Percentiles rank a stretch among this genome's conserved stretches.
phyloP scores from a whole-genome alignment of 53 echinoderm and acorn worm genomes.

The Luidia sarsii region DNA sequence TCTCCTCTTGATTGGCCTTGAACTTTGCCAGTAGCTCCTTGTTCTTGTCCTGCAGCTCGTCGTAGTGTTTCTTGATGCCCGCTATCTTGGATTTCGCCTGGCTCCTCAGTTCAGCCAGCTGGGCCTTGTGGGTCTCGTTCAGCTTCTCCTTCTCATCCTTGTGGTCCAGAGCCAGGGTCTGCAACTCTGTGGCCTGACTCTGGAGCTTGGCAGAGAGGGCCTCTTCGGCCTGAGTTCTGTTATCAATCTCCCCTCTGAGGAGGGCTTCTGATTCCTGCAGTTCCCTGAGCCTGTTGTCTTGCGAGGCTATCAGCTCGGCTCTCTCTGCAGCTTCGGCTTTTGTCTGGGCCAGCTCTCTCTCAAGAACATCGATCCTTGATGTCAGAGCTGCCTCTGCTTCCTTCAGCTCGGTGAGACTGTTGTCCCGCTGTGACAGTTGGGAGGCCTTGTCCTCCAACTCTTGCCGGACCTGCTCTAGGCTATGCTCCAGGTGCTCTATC shows the following conservation, averaged over 20 bases:
- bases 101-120: slow-evolving; percentile 61
- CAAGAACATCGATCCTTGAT: slow-evolving; percentile 1
- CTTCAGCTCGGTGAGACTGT: slow-evolving; percentile 6
- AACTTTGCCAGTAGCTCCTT: slow-evolving; percentile 33
- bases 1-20: slow-evolving; percentile 52
- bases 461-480: slow-evolving; percentile 50
- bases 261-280: slow-evolving; percentile 41
- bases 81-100: slow-evolving; percentile 75
- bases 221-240: slow-evolving; percentile 9
- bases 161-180: slow-evolving; percentile 55
- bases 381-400: slow-evolving; percentile 10
- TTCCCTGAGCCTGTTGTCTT: slow-evolving; percentile 29
- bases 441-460: slow-evolving; percentile 47
- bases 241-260: slow-evolving; percentile 43
- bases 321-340: slow-evolving; percentile 38
- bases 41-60: slow-evolving; percentile 52
- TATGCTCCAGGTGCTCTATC: slow-evolving; percentile 44
- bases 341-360: slow-evolving; percentile 12
- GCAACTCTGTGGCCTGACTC: slow-evolving; percentile 50
- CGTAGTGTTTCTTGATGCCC: slow-evolving; percentile 64
- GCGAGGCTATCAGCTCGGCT: slow-evolving; percentile 4
- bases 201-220: slow-evolving; percentile 16
- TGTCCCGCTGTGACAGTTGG: slow-evolving; percentile 31
- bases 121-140: slow-evolving; percentile 61
- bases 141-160: slow-evolving; percentile 35